These are phyloP conservation scores for Eidolon dupreanum DNA, from an alignment of 2,797 vertebrate genomes.

Conservation along the genomic window DNA sequence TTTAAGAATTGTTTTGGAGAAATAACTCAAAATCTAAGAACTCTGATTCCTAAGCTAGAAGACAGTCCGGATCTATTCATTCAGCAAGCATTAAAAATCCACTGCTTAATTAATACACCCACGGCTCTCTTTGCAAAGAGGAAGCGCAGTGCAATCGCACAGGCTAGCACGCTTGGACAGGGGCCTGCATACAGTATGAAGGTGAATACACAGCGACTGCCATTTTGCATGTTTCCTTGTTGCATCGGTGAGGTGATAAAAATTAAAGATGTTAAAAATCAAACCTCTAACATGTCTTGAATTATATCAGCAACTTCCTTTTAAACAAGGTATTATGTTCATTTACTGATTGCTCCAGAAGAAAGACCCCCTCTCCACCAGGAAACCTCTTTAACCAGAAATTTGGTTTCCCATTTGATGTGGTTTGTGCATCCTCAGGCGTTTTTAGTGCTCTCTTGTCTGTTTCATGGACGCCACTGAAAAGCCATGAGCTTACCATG, in stretches of 20 bases:
- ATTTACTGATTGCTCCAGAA: not conserved
- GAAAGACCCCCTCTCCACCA: not conserved
- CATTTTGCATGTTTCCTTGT: not conserved
- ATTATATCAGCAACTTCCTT: not conserved
- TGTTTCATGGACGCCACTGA: not conserved
- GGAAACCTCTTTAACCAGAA: not conserved
- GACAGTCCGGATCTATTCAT: not conserved
- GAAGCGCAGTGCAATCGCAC: accelerated
- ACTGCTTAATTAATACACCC: conserved; percentile 32
- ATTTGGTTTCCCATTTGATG: not conserved
- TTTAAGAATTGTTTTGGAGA: conserved; percentile 32
- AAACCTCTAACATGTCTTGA: not conserved
- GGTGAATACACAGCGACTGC: not conserved
- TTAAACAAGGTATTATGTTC: not conserved
- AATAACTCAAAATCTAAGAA: conserved; percentile 47
- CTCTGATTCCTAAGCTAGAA: not conserved
- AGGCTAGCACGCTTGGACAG: not conserved
- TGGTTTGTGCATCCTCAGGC: not conserved
- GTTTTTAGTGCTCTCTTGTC: not conserved
- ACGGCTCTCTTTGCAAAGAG: not conserved
- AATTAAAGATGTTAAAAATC: not conserved
- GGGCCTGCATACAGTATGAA: not conserved
- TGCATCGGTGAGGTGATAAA: not conserved
- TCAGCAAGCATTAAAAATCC: conserved; percentile 1
- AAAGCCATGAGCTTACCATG: not conserved